Conservation (phyloP, 2,888 invertebrate genomes). For the Phania funesta region DNA sequence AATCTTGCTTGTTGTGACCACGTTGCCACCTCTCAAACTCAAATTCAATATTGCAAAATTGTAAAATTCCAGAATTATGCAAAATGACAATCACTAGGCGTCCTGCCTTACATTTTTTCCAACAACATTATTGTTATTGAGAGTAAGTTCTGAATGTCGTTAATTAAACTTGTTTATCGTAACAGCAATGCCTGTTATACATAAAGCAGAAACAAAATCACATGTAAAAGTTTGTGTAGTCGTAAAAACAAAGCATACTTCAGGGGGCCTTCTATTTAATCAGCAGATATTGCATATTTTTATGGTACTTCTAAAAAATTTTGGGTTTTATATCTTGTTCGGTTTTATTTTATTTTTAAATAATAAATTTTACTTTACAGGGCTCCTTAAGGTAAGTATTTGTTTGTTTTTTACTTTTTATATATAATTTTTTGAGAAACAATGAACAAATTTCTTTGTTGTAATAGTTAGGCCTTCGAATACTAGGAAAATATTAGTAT, state of each 20-base stretch:
- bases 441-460: slow-evolving; percentile 56
- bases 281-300: slow-evolving; percentile 28
- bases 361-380: slow-evolving; percentile 45
- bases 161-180: too few species aligned
- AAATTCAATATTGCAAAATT: too few species aligned
- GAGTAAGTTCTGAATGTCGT: too few species aligned
- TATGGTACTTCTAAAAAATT: neutral
- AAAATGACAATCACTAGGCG: too few species aligned
- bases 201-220: too few species aligned
- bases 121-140: too few species aligned
- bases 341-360: neutral
- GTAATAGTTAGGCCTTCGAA: neutral
- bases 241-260: slow-evolving; percentile 26
- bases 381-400: slow-evolving; percentile 45
- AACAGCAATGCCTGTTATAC: too few species aligned
- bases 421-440: neutral
- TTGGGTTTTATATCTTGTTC: slow-evolving; percentile 21
- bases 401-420: neutral
- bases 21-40: too few species aligned
- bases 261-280: neutral
- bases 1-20: too few species aligned
- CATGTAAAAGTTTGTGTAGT: neutral
- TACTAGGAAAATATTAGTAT: neutral
- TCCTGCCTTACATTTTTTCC: too few species aligned
- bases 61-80: too few species aligned